Percentiles rank a stretch among this genome's conserved stretches.
These are phyloP conservation scores for Seriola rivoliana DNA, from an alignment of 2,113 vertebrate species.

Conservation along the genomic window DNA sequence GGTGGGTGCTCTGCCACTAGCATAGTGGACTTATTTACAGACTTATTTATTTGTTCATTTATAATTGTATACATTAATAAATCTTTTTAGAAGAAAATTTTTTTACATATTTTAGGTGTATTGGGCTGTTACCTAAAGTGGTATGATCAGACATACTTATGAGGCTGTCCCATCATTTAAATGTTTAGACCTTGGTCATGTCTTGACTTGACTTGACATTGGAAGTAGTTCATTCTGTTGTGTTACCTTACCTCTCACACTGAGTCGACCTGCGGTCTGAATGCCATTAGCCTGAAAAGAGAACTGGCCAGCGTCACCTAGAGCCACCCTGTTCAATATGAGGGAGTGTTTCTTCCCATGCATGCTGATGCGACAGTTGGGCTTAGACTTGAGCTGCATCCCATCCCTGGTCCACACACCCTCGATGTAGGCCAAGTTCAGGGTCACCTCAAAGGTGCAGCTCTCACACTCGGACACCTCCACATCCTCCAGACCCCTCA, in stretches of 20 bases:
- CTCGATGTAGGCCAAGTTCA: slow-evolving; percentile 89
- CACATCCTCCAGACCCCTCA: slow-evolving; percentile 87
- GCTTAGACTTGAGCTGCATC: slow-evolving; percentile 85
- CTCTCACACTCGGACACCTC: slow-evolving; percentile 87
- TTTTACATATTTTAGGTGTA: no score
- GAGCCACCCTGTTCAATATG: slow-evolving; percentile 82
- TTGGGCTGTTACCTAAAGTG: no score
- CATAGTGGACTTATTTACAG: no score
- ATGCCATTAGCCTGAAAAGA: slow-evolving; percentile 89
- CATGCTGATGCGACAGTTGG: slow-evolving; percentile 81
- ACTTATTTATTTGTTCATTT: no score
- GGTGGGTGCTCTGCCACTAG: no score
- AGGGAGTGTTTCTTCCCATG: slow-evolving; percentile 89
- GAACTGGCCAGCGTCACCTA: slow-evolving; percentile 88
- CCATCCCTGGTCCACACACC: slow-evolving; percentile 90
- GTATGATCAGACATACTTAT: no score
- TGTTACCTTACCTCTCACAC: slow-evolving; percentile 86
- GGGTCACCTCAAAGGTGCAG: slow-evolving; percentile 88
- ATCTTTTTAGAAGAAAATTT: no score
- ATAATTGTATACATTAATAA: no score
- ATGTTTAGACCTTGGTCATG: no score
- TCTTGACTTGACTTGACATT: no score
- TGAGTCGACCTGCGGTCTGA: slow-evolving; percentile 86
- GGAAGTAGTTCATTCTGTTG: neutral
- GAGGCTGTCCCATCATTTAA: no score